phyloP scores from a whole-genome alignment of 2,113 vertebrate genomes.

The Catharus fuscescens region DNA sequence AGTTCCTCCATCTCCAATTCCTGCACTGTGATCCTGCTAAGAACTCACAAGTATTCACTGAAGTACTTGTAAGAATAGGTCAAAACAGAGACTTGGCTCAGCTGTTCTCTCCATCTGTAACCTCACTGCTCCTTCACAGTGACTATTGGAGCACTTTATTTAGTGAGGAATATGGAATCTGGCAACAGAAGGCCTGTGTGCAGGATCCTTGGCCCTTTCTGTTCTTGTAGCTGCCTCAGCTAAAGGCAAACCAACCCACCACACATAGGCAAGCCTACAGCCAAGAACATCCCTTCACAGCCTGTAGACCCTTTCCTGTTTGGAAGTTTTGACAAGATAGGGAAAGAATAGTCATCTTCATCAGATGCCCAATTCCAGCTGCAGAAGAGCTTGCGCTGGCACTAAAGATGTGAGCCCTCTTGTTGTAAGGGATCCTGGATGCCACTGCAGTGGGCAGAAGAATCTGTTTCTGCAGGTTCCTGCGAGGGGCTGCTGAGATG shows the following conservation, averaged over 20 bases:
- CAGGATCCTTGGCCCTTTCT: not conserved
- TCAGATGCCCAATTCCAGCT: not conserved
- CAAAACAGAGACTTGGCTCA: not conserved
- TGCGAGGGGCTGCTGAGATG: not conserved
- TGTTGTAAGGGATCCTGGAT: not conserved
- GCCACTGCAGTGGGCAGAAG: not conserved
- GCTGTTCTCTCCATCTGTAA: not conserved
- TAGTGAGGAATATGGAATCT: not conserved
- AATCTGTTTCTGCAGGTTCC: conserved; percentile 34
- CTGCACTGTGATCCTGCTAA: not conserved
- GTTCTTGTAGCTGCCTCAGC: not conserved
- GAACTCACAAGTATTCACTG: not conserved
- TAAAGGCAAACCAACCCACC: not conserved
- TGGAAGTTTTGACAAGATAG: not conserved
- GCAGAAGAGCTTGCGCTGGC: not conserved
- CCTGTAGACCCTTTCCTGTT: not conserved
- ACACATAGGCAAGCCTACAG: not conserved
- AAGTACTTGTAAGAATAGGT: not conserved
- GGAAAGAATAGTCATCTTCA: not conserved
- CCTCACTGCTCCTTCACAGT: not conserved
- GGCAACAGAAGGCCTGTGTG: not conserved
- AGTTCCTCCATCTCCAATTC: not conserved
- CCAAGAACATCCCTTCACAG: not conserved
- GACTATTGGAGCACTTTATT: not conserved
- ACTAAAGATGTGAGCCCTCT: not conserved